A percentile compares a stretch with the other conserved stretches of the same genome.
These are phyloP conservation scores for Poeciliopsis paucimaculata DNA, from an alignment of 2,797 vertebrate genomes.

Conservation along the genomic window DNA sequence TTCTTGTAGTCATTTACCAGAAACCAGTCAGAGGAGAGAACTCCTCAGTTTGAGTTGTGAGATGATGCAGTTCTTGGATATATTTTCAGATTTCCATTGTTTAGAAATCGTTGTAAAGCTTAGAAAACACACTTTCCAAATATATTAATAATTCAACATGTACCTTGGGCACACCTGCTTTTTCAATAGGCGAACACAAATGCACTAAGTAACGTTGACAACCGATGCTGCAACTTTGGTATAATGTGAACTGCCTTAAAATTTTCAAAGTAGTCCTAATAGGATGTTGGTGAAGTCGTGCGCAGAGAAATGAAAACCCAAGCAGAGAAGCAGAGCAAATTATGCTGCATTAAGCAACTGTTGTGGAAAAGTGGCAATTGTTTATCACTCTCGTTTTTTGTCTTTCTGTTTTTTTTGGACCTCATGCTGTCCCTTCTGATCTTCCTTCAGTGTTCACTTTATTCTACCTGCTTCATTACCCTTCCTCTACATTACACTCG, in stretches of 20 bases:
- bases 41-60: background rate
- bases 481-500: slow-evolving; percentile 42
- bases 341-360: slow-evolving; percentile 1
- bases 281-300: background rate
- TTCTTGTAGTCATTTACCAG: background rate
- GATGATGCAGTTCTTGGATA: background rate
- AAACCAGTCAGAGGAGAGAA: background rate
- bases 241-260: background rate
- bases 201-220: background rate
- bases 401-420: slow-evolving; percentile 8
- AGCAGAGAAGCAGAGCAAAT: slow-evolving; percentile 7
- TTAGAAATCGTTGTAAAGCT: background rate
- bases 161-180: background rate
- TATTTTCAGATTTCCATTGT: background rate
- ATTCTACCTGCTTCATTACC: slow-evolving; percentile 55
- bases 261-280: background rate
- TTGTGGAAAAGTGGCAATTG: slow-evolving; percentile 17
- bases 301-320: slow-evolving; percentile 15
- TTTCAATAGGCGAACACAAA: background rate
- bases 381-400: slow-evolving; percentile 1
- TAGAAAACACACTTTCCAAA: background rate
- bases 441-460: slow-evolving; percentile 35
- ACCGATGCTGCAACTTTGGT: background rate
- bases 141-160: background rate
- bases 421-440: slow-evolving; percentile 12